Base-by-base conservation (phyloP, 2,888 invertebrate genomes). In the Nomada flava region DNA sequence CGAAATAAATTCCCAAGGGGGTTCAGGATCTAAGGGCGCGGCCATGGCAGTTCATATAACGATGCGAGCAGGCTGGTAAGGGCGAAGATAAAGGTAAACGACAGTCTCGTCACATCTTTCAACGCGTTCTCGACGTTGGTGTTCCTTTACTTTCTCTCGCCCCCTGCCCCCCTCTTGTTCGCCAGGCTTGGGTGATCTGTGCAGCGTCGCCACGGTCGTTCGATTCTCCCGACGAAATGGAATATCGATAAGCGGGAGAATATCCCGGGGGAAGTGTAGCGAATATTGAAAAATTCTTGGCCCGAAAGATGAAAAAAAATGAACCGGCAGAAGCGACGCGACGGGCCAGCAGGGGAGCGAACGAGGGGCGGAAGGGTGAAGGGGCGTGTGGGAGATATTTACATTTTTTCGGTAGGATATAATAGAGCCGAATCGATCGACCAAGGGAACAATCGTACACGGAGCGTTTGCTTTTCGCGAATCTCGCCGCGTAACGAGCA, bases 231-330 rank as follows among this genome's bases (percentile, higher is more conserved):
- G 67, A 75, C 83, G 85, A 86, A 86, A 86, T 86, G 84, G 87
- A 87, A 87, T 87, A 87, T 88, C 87, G 88, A 87, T 88, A 86
- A 85, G 83, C 79, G 83, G n/a, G 13, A 26, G 73, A 67, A 84
- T 79, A 62, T 87, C 86, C 84, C 86, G 63, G n/a, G 86, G 88
- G 87, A 85, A 85, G 84, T 80, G 87, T 87, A 79, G 85, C 86
- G 87, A 87, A 87, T 87, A 87, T 87, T 87, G 87, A 87, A 87
- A 87, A 87, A 83, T 86, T 86, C 86, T 85, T 85, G 77, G 85
- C 23, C 70, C 64, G 76, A 76, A 82, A 83, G 84, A 78, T 76
- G 77, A 86, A 80, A 79, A 81, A 75, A 44, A n/a, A 26, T 60
- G 57, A 59, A 44, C 50, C 59, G 59, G 71, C 50, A 29, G 57